Base-by-base conservation (phyloP, 2,113 vertebrate species). In the Connochaetes taurinus region DNA sequence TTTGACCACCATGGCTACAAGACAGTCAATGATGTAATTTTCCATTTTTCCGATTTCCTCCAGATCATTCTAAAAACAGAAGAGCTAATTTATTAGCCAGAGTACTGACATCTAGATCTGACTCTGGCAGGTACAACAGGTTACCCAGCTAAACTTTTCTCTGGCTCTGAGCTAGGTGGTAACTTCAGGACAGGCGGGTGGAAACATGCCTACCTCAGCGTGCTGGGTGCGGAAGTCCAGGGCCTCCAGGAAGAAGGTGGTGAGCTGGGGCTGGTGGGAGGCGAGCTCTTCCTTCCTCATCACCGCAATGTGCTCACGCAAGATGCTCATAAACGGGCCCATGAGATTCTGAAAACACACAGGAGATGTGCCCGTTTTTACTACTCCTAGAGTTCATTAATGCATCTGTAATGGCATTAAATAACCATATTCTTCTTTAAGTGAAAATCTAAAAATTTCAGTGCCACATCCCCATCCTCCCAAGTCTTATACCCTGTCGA, bases 1-100 rank as follows among this genome's bases (percentile, higher is more conserved):
- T 90, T 99, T 99, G 98, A 99, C 99, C 93, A 99, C 98, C 99
- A 99, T 99, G 95, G 98, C 98, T 58, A 99, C 90, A 21, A 99
- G 99, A 98, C 99, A 99, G 94, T 99, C 99, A 74, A 99, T 99
- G 97, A 99, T 98, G 15, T 40, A 94, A 76, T 98, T 98, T 93
- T 99, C 99, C 1, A 99, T 98, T 93, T 98, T 99, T 25, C 98
- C 98, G 7, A 99, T 98, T 97, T 99, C 99, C 58, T 99, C 98
- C 95, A 99, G 98, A 55, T 99, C 98, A 52, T 98, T 99, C 99
- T 99, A 87, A 87, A 98, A 98, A 57, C 5, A 90, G 27, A 97
- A 97, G 57, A 86, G 85, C 81, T 27, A 84, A 88, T 55, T 88
- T 25, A 60, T 87, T 50, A 87, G 62, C 40, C 43, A 52, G 45